Evolutionary conservation across 1,140 invertebrate genomes (phyloP), one percentile per base, ranked within the genome.

Genomic region (Cydia fagiglandana): DNA sequence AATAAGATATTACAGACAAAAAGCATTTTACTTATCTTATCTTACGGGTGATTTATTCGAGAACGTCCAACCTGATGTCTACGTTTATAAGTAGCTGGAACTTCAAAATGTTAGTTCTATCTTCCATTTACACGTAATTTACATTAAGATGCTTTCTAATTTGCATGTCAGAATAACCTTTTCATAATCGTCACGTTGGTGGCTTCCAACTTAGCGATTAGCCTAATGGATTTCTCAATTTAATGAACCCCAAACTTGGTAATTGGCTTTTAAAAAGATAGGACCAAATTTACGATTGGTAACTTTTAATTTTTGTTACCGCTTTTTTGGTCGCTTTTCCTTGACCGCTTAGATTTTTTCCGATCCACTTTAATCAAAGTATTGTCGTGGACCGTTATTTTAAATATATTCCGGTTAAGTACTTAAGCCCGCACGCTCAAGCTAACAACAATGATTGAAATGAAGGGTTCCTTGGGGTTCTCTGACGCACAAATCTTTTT

Each of bases 211-310:
- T 84, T 83, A 76, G 81, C 82, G 87, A 91, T 89, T 90, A 91
- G 81, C 81, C 86, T 91, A 91, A 90, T 90, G 87, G 86, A 87
- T 88, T 90, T 86, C 88, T 87, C 86, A 88, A 85, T 86, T 89
- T 88, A 90, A 88, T 85, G 85, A 86, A 87, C 83, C 81, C 82
- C 81, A 85, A 87, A 89, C 84, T 86, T 84, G 78, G 83, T 87
- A 87, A 88, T 86, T 87, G 85, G 79, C 83, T 87, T 84, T 87
- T 88, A 80, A 88, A 84, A 84, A 86, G 86, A 88, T 88, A 87
- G 78, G 79, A 77, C 77, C 50, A 75, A 82, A 80, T 84, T 86
- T 84, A 86, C 79, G 80, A 83, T 83, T 84, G 73, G 78, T 75
- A 80, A 77, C 77, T 82, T 47, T 68, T 34, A 50, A 66, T 81